A percentile compares a stretch with the other conserved stretches of the same genome.
Evolutionary conservation across 2,888 invertebrate species (phyloP).

Genomic region (Chirona hameri): DNA sequence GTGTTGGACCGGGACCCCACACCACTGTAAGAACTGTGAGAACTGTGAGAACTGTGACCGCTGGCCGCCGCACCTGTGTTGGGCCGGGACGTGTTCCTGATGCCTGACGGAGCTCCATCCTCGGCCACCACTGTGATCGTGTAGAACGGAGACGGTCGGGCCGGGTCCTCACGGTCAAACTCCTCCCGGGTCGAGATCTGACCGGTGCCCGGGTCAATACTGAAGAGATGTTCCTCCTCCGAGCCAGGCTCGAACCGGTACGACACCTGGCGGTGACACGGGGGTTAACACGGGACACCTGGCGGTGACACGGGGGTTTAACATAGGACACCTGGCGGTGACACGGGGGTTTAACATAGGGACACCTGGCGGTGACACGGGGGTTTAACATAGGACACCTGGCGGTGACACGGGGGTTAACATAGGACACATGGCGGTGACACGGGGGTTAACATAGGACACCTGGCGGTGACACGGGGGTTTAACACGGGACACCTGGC

Average conservation of each 20-base stretch:
- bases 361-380: too few relatives aligned
- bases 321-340: too few relatives aligned
- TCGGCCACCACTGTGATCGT: constrained; percentile 84
- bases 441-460: too few relatives aligned
- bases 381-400: too few relatives aligned
- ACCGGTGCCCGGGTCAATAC: constrained; percentile 76
- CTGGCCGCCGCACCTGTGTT: constrained; percentile 57
- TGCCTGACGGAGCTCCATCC: constrained; percentile 82
- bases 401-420: too few relatives aligned
- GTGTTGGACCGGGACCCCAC: constrained; percentile 69
- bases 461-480: too few relatives aligned
- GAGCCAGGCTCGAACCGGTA: constrained; percentile 1
- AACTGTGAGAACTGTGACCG: too few relatives aligned
- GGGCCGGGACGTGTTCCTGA: constrained; percentile 58
- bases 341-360: too few relatives aligned
- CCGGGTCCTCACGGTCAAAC: constrained; percentile 79
- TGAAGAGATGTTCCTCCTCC: constrained; percentile 64
- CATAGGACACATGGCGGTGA: too few relatives aligned
- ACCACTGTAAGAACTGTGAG: too few relatives aligned
- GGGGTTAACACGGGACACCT: background rate
- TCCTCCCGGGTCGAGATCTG: constrained; percentile 74
- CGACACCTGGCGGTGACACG: background rate
- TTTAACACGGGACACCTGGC: background rate
- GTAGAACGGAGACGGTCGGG: constrained; percentile 60
- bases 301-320: too few relatives aligned